Base-by-base conservation (phyloP, 1,140 invertebrate species). In the Dreissena polymorpha region DNA sequence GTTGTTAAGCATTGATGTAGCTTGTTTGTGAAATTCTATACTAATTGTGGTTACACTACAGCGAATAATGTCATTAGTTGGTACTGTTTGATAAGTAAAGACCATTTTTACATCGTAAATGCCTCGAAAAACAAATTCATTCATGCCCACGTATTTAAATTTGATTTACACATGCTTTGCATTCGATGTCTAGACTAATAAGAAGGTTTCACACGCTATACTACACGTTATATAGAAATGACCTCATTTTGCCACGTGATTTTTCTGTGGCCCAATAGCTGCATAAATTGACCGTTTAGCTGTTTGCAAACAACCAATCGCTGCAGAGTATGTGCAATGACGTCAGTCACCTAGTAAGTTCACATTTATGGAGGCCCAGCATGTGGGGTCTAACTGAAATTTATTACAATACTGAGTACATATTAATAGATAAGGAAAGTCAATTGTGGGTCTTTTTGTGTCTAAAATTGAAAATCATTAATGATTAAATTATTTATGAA, bases 171-270 rank as follows among this genome's bases (percentile, higher is more conserved):
- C 16, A 51, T 81, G 78, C 73, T 23, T 49, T 21, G 29, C 14
- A 2, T 65, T 53, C 53, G 78, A 63, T 51, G 3, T 69, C 55
- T 55, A 73, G 72, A 25, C 25, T 63, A 63, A 70, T 29, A 81
- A 81, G 78, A 81, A 73, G 3, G 5, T 65, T 25, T 8, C 0
- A 0, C 27, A 27, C 57, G 55, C 21, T 18, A 14, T 29, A 10
- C 64, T 53, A 50, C 39, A n/a, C n/a, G 51, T 51, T 81, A 23
- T 65, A 81, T 81, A 73, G 27, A 2, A 50, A 12, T 29, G 78
- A 81, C 69, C 78, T 81, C 69, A 63, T 18, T 13, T 27, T 2
- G 63, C 73, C 78, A 81, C 78, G 70, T 81, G 78, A 25, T 29
- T 10, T 14, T 16, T 8, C 5, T 63, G 25, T 69, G 57, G 78